These are phyloP conservation scores for Eumerus sabulonum DNA, from an alignment of 2,888 invertebrate species.

Conservation along the genomic window DNA sequence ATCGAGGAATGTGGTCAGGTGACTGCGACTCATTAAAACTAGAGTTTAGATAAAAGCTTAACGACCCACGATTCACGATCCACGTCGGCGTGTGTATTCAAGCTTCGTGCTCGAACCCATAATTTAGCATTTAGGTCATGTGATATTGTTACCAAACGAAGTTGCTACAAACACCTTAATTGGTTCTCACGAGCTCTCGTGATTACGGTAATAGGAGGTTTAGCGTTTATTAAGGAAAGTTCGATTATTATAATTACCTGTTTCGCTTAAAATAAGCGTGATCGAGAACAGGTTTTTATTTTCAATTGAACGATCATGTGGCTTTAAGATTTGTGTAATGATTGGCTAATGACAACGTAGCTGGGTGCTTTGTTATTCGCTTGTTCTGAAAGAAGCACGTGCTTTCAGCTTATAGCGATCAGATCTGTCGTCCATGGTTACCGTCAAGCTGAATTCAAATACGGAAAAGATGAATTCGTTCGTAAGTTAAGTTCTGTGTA, in stretches of 20 bases:
- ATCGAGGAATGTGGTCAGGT: too few relatives aligned
- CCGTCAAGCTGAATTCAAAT: too few relatives aligned
- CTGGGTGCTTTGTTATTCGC: not conserved
- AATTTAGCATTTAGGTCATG: constrained; percentile 16
- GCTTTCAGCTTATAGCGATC: not conserved
- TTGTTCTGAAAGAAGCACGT: constrained; percentile 6
- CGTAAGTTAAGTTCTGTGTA: too few relatives aligned
- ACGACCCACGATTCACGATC: too few relatives aligned
- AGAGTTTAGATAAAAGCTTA: too few relatives aligned
- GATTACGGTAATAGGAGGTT: constrained; percentile 15
- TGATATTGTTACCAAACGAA: constrained; percentile 26
- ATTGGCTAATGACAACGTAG: not conserved
- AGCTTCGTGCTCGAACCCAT: too few relatives aligned
- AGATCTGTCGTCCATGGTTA: not conserved
- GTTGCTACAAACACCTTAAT: constrained; percentile 27
- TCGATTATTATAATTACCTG: constrained; percentile 14
- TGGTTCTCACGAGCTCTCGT: constrained; percentile 25
- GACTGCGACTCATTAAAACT: too few relatives aligned
- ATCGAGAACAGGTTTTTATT: constrained; percentile 31
- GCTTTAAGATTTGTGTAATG: constrained; percentile 7
- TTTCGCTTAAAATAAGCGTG: constrained; percentile 22
- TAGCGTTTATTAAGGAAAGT: not conserved
- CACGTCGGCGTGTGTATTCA: too few relatives aligned
- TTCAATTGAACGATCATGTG: constrained; percentile 5
- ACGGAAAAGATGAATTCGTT: too few relatives aligned